phyloP scores from a whole-genome alignment of 1,140 invertebrate genomes.

The Trichonephila clavipes region DNA sequence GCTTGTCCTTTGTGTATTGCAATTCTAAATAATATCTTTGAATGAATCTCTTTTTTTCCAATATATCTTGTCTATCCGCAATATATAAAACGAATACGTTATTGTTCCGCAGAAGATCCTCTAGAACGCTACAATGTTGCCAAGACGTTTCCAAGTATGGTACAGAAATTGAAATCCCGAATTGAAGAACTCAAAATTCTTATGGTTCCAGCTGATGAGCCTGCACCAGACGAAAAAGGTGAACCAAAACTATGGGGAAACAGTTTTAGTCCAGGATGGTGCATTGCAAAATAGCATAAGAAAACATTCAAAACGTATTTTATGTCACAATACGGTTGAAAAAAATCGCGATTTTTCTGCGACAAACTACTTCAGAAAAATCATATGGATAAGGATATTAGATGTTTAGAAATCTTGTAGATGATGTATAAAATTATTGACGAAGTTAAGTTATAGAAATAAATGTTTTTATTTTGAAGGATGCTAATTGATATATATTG shows the following conservation, averaged over 20 bases:
- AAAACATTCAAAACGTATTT: not conserved
- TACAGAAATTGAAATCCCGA: not conserved
- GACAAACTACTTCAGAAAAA: not conserved
- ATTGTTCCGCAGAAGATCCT: constrained; percentile 78
- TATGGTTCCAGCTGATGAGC: constrained; percentile 71
- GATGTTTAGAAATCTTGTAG: no score
- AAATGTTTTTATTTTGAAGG: no score
- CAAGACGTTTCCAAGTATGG: constrained; percentile 76
- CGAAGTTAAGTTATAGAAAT: no score
- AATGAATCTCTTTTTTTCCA: no score
- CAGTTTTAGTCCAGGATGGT: constrained; percentile 75
- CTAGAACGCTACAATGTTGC: constrained; percentile 80
- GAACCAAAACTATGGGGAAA: constrained; percentile 63
- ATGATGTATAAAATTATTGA: no score
- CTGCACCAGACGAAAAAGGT: constrained; percentile 59
- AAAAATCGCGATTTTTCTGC: not conserved
- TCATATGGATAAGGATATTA: not conserved
- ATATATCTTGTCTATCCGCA: no score
- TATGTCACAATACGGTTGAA: not conserved
- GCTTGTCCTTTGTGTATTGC: no score
- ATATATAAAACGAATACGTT: no score
- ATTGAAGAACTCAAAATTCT: not conserved
- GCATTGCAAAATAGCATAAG: constrained; percentile 31
- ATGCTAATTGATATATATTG: no score
- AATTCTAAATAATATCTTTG: no score